phyloP scores from a whole-genome alignment of 2,888 invertebrate species.

The Phyto melanocephala region DNA sequence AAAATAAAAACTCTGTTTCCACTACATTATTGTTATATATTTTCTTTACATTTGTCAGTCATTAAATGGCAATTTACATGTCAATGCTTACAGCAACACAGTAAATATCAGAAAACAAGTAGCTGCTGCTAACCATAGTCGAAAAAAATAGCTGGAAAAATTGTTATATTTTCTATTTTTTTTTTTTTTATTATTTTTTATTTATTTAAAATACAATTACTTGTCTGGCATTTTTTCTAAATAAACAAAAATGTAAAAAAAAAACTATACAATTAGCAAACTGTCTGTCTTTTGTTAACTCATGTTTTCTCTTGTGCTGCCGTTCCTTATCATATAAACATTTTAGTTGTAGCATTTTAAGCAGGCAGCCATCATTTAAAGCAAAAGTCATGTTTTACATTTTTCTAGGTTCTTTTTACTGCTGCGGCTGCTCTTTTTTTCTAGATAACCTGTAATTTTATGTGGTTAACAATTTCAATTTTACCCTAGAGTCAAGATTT shows the following conservation, averaged over 20 bases:
- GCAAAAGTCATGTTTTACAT: constrained; percentile 59
- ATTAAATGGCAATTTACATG: constrained; percentile 78
- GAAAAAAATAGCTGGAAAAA: not conserved
- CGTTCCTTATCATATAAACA: constrained; percentile 56
- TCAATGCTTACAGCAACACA: constrained; percentile 68
- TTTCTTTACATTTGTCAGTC: constrained; percentile 64
- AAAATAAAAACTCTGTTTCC: constrained; percentile 9
- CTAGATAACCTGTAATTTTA: constrained; percentile 66
- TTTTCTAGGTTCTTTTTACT: constrained; percentile 41
- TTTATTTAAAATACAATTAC: constrained; percentile 63
- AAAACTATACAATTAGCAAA: constrained; percentile 66
- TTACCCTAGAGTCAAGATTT: constrained; percentile 57
- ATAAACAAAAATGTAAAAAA: constrained; percentile 37
- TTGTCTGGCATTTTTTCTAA: constrained; percentile 57
- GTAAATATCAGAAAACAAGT: constrained; percentile 54
- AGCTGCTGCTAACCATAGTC: not conserved
- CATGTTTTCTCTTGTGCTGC: constrained; percentile 55
- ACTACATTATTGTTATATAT: constrained; percentile 60
- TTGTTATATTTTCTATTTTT: constrained; percentile 39
- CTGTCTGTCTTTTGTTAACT: constrained; percentile 67
- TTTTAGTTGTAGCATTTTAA: not conserved
- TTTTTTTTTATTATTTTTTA: constrained; percentile 40
- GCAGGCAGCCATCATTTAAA: constrained; percentile 27
- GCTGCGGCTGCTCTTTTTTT: not conserved
- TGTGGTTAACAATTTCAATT: constrained; percentile 77